Conservation (phyloP, 1,140 invertebrate genomes). For the Copidosoma floridanum region DNA sequence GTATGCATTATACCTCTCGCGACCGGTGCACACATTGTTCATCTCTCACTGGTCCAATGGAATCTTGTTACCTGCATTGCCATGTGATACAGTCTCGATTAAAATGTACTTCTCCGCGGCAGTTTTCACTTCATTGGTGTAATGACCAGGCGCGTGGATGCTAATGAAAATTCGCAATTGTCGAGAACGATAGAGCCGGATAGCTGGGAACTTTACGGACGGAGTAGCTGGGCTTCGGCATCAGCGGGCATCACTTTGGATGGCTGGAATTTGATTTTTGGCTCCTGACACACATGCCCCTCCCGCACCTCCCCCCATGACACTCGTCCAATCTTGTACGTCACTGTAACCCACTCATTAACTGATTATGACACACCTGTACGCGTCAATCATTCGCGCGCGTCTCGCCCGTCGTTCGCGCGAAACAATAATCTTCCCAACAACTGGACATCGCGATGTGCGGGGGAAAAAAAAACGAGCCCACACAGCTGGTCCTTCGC, state of each 20-base stretch:
- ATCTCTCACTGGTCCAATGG: slow-evolving; percentile 15
- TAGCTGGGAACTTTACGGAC: too few relatives aligned
- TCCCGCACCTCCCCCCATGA: too few relatives aligned
- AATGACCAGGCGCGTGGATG: slow-evolving; percentile 8
- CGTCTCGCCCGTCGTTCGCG: not conserved
- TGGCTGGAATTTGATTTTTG: too few relatives aligned
- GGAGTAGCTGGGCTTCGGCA: too few relatives aligned
- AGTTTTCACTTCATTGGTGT: slow-evolving; percentile 19
- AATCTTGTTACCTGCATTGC: slow-evolving; percentile 21
- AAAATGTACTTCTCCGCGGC: not conserved
- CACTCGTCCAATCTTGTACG: too few relatives aligned
- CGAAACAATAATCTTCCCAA: not conserved
- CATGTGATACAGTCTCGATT: too few relatives aligned
- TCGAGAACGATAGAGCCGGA: too few relatives aligned
- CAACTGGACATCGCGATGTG: not conserved
- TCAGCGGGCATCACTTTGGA: too few relatives aligned
- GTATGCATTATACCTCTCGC: slow-evolving; percentile 10
- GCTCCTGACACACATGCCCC: too few relatives aligned
- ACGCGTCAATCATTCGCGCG: not conserved
- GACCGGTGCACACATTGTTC: not conserved
- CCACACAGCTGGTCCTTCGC: not conserved
- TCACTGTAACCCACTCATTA: too few relatives aligned
- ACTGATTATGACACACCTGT: too few relatives aligned
- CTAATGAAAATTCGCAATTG: slow-evolving; percentile 11
- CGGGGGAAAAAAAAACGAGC: not conserved